Evolutionary conservation across 2,113 vertebrate species (phyloP), one percentile per base, ranked within the genome.

Genomic region (Ictalurus punctatus): DNA sequence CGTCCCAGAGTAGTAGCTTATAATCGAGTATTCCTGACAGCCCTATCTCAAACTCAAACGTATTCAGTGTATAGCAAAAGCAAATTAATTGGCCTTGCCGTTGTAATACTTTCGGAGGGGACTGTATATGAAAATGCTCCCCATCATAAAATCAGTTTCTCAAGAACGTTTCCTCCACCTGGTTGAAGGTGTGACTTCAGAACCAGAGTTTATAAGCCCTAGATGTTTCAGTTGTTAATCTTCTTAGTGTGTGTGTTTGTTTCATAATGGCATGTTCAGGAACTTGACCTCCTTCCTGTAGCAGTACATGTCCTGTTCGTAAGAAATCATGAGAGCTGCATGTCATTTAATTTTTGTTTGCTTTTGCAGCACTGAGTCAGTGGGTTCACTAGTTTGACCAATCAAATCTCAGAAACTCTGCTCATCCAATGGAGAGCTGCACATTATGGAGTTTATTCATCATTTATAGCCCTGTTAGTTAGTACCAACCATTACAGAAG

Each of bases 211-310:
- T 56, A 17, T 21, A 81, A 14, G 14, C 16, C 52, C 52, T 54
- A 56, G 27, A 30, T 30, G 52, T 56, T 59, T 23, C 54, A 61
- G 19, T 25, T 30, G 54, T 27, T 30, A 58, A 59, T 82, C 54
- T 59, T 34, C 17, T 58, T 59, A 21, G 37, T 61, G 74, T 86
- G 17, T 80, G 78, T 90, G 52, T 78, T 61, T 80, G 84, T 80
- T 76, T 86, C 90, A 88, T 74, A 34, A 58, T 61, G 8, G 9
- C 40, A 48, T 85, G 71, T 85, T 80, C 61, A 73, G 83, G 30
- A 73, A 76, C 23, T 54, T 37, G 78, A 48, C 17, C 23, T 40
- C 14, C 84, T 73, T 90, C 40, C 84, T 86, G 37, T 56, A 52
- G 59, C 40, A 2, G 17, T 80, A 59, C 59, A 59, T 61, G 78